Evolutionary conservation across 2,113 vertebrate species (phyloP), one percentile per base, ranked within the genome.

Genomic region (Nematolebias whitei): DNA sequence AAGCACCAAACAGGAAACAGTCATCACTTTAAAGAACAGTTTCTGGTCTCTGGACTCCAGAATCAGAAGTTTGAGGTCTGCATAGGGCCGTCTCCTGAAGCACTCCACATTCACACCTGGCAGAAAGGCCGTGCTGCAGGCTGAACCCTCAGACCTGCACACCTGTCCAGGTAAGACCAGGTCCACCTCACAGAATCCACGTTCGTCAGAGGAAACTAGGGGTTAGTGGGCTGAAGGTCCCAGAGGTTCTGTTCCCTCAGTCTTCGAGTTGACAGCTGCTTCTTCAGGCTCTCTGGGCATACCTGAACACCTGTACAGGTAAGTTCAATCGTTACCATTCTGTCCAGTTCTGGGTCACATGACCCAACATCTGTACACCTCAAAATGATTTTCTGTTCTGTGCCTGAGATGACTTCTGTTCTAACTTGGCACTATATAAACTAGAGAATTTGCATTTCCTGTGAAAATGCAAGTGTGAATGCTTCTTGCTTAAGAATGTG

Each of bases 251-350:
- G 38, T 35, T 49, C 22, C 0, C 4, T 77, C 38, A 0, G 20
- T 62, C 24, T 19, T 64, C 44, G 59, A 59, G 26, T 63, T 58
- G 18, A 56, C 18, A 40, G 32, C 59, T 14, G 53, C 60, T 63
- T 55, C 74, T 14, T 77, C 67, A 9, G 43, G 20, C 23, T 73
- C 47, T 2, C 57, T 32, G 1, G 49, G 51, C 1, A 55, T 4
- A 68, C 48, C 59, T 23, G 68, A 26, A 77, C 43, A 72, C 74
- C 85, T 89, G 74, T 1, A 76, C 55, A 72, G 71, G 64, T 62
- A 41, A 45, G 20, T 43, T 9, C 13, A 16, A 19, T 0, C 6
- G 40, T 60, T 53, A 44, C 23, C 20, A 3, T 41, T 29, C 4
- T 10, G 9, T 29, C 11, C 18, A 54, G 50, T 13, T 52, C 16